Conservation (phyloP, 2,797 vertebrate genomes). For the Selene dorsalis region DNA sequence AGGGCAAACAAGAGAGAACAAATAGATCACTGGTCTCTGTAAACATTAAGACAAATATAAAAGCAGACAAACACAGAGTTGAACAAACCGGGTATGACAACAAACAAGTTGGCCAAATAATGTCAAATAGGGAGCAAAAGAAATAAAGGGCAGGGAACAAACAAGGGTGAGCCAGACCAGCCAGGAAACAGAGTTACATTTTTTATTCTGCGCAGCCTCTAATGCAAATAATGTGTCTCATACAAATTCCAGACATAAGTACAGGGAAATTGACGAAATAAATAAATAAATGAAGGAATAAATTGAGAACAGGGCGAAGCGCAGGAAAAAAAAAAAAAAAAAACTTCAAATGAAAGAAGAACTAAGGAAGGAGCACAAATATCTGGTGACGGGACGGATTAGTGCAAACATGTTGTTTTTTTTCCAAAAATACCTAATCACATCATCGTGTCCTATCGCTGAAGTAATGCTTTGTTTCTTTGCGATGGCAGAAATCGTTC, state of each 20-base stretch:
- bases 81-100: slow-evolving; percentile 75
- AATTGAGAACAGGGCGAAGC: slow-evolving; percentile 53
- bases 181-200: slow-evolving; percentile 43
- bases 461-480: slow-evolving; percentile 30
- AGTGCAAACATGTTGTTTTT: slow-evolving; percentile 56
- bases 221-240: slow-evolving; percentile 67
- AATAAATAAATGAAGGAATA: slow-evolving; percentile 61
- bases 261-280: slow-evolving; percentile 44
- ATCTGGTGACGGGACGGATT: slow-evolving; percentile 58
- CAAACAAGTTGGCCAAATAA: slow-evolving; percentile 74
- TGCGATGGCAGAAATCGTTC: slow-evolving; percentile 15
- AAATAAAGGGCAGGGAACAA: slow-evolving; percentile 66
- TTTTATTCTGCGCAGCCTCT: slow-evolving; percentile 53
- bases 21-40: slow-evolving; percentile 57
- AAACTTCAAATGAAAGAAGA: slow-evolving; percentile 63
- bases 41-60: slow-evolving; percentile 71
- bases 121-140: slow-evolving; percentile 64
- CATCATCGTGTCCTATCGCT: slow-evolving; percentile 28
- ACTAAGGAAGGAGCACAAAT: slow-evolving; percentile 54
- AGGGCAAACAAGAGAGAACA: slow-evolving; percentile 61
- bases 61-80: slow-evolving; percentile 57
- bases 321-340: background rate
- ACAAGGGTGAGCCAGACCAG: slow-evolving; percentile 35
- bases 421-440: slow-evolving; percentile 43
- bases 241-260: slow-evolving; percentile 56